Base-by-base conservation (phyloP, 2,113 vertebrate genomes). In the Chroicocephalus ridibundus region DNA sequence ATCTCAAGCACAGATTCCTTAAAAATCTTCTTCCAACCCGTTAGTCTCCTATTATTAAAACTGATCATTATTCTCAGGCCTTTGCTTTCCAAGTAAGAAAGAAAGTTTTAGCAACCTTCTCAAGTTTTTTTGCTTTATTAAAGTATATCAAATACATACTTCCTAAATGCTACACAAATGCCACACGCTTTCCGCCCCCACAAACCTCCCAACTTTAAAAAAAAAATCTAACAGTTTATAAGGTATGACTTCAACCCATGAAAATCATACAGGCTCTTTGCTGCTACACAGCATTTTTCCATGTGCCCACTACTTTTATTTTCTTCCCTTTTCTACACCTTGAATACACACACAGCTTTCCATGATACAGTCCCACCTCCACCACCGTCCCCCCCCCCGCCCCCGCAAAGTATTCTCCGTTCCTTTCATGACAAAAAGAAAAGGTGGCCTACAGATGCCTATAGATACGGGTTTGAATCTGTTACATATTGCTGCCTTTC, bases 121-220 rank as follows among this genome's bases (percentile, higher is more conserved):
- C 34, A 84, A 71, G 17, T 1, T 44, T 69, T 60, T 75, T 60
- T 72, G 2, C 51, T 58, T 84, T 18, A 74, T 52, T 25, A 13
- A 55, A 46, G 5, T 15, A 0, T 17, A 87, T 42, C 4, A 85
- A 72, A 82, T 4, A 61, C 9, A 8, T 5, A 65, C 12, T 34
- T 87, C 36, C 36, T 65, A 87, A 72, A 65, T 22, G 17, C 38
- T 32, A 40, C 2, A 55, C 7, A 57, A 93, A 72, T 21, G 70
- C 1, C 47, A 66, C 32, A 9, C 4, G 11, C 13, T 32, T 58
- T 62, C 26, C 0, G 3, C 20, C 3, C 7, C 3, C 11, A 49
- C 47, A 49, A 11, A 22, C 0, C 2, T 44, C 47, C 7, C 47
- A 36, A 15, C 11, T 44, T 44, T 44, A 47, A 70, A 81, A 54